Evolutionary conservation across 2,888 invertebrate species (phyloP).

Genomic region (Eilema depressum): DNA sequence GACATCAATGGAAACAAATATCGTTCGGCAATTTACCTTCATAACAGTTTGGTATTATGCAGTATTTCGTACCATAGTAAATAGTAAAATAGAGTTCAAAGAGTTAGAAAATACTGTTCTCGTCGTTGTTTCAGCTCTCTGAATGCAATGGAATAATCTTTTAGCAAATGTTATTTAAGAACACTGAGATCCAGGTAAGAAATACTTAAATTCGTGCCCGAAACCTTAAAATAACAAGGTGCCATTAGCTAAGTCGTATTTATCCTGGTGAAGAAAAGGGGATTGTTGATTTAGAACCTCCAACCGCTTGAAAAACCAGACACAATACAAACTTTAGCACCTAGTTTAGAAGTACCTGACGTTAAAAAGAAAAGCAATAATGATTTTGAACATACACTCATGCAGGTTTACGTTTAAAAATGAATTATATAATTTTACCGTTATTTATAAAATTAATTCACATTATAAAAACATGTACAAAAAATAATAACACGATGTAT

Average conservation of each 20-base stretch:
- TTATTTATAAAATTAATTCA: no score
- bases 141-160: not conserved
- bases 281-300: constrained; percentile 71
- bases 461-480: not conserved
- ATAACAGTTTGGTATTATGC: not conserved
- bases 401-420: no score
- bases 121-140: not conserved
- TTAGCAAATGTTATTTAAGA: not conserved
- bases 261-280: constrained; percentile 65
- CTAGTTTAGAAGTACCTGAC: not conserved
- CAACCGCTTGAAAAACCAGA: constrained; percentile 54
- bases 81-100: not conserved
- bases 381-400: no score
- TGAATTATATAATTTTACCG: no score
- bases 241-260: constrained; percentile 72
- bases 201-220: constrained; percentile 48
- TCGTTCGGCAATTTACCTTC: not conserved
- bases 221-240: constrained; percentile 72
- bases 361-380: not conserved
- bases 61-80: not conserved
- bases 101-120: not conserved
- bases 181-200: constrained; percentile 25
- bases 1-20: not conserved
- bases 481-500: not conserved
- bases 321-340: constrained; percentile 27